phyloP scores from a whole-genome alignment of 2,888 invertebrate species.

The Lithophane semibrunnea region DNA sequence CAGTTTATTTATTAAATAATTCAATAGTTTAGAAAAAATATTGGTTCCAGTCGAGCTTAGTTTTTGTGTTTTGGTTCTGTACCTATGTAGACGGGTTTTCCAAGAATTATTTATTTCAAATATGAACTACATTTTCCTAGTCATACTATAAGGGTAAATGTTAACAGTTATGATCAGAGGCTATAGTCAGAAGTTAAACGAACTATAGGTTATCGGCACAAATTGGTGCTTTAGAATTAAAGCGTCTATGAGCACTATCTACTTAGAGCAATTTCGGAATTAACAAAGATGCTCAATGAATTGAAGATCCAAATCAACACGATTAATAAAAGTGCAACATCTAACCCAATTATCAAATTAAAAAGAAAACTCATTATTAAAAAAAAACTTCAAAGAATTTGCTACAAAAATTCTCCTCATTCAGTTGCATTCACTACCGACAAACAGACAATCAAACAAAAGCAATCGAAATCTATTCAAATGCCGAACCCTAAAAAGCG shows the following conservation, averaged over 20 bases:
- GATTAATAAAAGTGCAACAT: not conserved
- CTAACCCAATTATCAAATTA: not conserved
- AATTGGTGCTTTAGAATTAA: not conserved
- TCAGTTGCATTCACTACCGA: slow-evolving; percentile 15
- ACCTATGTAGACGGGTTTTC: not conserved
- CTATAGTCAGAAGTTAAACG: not conserved
- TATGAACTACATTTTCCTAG: not conserved
- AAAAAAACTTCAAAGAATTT: not conserved
- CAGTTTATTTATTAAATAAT: slow-evolving; percentile 76
- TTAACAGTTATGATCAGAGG: not conserved
- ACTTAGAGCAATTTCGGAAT: not conserved
- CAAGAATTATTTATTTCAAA: not conserved
- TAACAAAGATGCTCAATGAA: not conserved
- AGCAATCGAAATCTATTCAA: slow-evolving; percentile 36
- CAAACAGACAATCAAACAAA: slow-evolving; percentile 21
- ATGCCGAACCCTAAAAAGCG: slow-evolving; percentile 68
- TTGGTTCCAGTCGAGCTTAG: not conserved
- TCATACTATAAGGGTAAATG: not conserved
- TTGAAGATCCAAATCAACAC: not conserved
- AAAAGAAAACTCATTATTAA: not conserved
- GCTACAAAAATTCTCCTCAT: not conserved
- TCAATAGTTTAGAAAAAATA: slow-evolving; percentile 64
- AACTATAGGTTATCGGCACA: not conserved
- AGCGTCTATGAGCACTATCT: not conserved
- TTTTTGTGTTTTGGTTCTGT: slow-evolving; percentile 34